Evolutionary conservation across 2,888 invertebrate species (phyloP).

Genomic region (Cylloceria caligata): DNA sequence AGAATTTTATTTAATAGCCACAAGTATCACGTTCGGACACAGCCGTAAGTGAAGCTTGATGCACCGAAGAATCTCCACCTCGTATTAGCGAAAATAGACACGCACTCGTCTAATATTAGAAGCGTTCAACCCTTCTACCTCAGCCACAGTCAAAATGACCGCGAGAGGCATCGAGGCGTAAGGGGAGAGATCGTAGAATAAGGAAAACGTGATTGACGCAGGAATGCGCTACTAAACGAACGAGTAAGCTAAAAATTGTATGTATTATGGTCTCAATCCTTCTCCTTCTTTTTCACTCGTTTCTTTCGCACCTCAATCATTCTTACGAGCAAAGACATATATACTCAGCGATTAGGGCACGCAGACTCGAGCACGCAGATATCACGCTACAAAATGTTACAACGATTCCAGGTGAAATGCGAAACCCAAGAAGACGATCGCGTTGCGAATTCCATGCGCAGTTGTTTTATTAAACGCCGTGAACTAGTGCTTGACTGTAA

Average conservation of each 20-base stretch:
- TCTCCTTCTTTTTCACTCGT: background rate
- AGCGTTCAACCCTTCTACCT: background rate
- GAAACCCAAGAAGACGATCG: constrained; percentile 53
- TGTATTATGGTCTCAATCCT: background rate
- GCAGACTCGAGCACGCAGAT: constrained; percentile 19
- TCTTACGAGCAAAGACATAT: background rate
- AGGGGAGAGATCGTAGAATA: constrained; percentile 1
- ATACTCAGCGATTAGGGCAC: constrained; percentile 35
- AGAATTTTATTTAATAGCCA: background rate
- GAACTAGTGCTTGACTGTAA: background rate
- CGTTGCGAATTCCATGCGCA: constrained; percentile 40
- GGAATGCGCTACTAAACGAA: constrained; percentile 31
- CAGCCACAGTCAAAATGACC: background rate
- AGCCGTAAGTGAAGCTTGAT: background rate
- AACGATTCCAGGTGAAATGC: constrained; percentile 57
- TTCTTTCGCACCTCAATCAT: constrained; percentile 2
- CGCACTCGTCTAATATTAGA: constrained; percentile 40
- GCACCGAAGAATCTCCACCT: background rate
- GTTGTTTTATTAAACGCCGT: constrained; percentile 16
- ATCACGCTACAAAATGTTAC: background rate
- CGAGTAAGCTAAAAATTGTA: constrained; percentile 11
- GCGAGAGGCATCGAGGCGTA: background rate
- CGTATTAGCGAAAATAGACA: constrained; percentile 32
- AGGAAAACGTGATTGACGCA: constrained; percentile 13
- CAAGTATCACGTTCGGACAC: background rate